Evolutionary conservation across 2,888 invertebrate genomes (phyloP), one percentile per base, ranked within the genome.

Genomic region (Acronicta leporina): DNA sequence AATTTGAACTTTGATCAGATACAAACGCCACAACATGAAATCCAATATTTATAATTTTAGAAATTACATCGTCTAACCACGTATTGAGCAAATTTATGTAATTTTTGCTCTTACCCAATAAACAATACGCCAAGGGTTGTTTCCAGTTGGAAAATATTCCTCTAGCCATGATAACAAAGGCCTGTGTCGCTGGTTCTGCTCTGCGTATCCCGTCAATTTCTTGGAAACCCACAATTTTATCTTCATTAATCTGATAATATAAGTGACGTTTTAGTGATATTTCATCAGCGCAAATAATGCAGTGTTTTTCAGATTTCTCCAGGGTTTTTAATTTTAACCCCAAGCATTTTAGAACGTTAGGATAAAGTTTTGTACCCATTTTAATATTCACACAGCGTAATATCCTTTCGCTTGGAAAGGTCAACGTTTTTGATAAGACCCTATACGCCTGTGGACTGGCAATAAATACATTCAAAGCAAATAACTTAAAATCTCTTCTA

Each of bases 281-380:
- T 38, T 38, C n/a, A 38, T 38, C 38, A 5, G 38, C 38, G 38
- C 38, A 38, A 38, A 38, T n/a, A n/a, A 38, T n/a, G 38, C 38
- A 38, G n/a, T 38, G n/a, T 38, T n/a, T 38, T 38, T 38, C 38
- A n/a, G 38, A 38, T 38, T 38, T 6, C 38, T 38, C 1, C 7
- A n/a, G n/a, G n/a, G n/a, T 38, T 38, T n/a, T 38, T n/a, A 38
- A 38, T 38, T 38, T 38, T 38, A 5, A n/a, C n/a, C n/a, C n/a
- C 6, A 38, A 38, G n/a, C 38, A 38, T 38, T 38, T 38, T 6
- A 38, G 6, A n/a, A n/a, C 38, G 5, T 13, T 38, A n/a, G n/a
- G 38, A 38, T 38, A 38, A 38, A n/a, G 38, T 38, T n/a, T 38
- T n/a, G 38, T 38, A 38, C 38, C 38, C 38, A 38, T 38, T 38